Conservation (phyloP, 2,888 invertebrate genomes). For the Callyntrura guangdongensis region DNA sequence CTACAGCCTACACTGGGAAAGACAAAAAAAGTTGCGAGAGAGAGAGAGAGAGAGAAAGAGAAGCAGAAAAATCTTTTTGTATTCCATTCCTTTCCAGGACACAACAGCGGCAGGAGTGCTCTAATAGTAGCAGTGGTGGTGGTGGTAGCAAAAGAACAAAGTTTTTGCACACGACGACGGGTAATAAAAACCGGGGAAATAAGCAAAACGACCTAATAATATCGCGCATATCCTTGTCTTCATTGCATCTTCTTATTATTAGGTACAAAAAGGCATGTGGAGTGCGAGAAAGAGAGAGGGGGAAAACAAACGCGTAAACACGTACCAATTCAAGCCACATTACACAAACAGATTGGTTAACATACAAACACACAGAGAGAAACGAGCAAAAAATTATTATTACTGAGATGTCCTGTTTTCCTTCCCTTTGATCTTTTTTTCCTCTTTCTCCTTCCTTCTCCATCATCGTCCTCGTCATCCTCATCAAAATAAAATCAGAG, state of each 20-base stretch:
- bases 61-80: neutral
- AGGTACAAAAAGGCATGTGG: neutral
- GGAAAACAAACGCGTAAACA: neutral
- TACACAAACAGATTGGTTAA: neutral
- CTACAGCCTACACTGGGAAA: neutral
- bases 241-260: slow-evolving; percentile 18
- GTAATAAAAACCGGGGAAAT: slow-evolving; percentile 31
- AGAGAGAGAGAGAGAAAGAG: slow-evolving; percentile 21
- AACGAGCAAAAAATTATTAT: slow-evolving; percentile 4
- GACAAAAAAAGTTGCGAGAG: neutral
- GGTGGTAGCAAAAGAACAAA: no score
- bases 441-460: neutral
- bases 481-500: neutral
- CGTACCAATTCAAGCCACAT: neutral
- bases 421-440: slow-evolving; percentile 57
- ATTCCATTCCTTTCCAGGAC: slow-evolving; percentile 38
- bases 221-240: neutral
- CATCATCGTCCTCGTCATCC: neutral
- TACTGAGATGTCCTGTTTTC: slow-evolving; percentile 43
- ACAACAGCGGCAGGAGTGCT: neutral
- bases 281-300: no score
- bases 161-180: neutral
- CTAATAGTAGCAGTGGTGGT: neutral
- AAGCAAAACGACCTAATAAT: neutral
- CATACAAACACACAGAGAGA: neutral